These are phyloP conservation scores for Redunca redunca DNA, from an alignment of 2,113 vertebrate genomes.

Conservation along the genomic window DNA sequence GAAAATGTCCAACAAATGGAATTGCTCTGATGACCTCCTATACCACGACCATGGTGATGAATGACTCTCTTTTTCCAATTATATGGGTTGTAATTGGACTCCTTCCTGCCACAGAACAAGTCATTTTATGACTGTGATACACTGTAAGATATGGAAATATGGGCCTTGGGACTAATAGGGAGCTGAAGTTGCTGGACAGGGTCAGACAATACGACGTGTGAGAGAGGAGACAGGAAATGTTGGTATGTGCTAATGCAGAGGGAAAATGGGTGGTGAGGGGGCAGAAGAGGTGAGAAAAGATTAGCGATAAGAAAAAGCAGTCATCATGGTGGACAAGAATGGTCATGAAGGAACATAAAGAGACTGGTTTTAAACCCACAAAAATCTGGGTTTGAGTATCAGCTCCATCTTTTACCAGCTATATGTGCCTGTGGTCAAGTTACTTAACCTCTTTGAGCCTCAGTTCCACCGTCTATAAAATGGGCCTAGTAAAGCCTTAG, in stretches of 20 bases:
- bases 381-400: neutral
- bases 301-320: neutral
- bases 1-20: conserved; percentile 27
- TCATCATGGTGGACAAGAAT: neutral
- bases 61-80: conserved; percentile 37
- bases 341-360: neutral
- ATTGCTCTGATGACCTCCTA: conserved; percentile 1
- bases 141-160: conserved; percentile 23
- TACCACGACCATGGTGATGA: neutral
- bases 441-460: neutral
- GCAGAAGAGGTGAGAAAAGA: neutral
- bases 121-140: conserved; percentile 41
- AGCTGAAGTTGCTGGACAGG: neutral
- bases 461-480: neutral
- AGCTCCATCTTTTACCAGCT: neutral
- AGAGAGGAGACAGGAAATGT: neutral
- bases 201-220: neutral
- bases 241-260: neutral
- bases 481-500: neutral
- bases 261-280: neutral
- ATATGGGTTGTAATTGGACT: conserved; percentile 15
- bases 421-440: neutral
- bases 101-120: neutral
- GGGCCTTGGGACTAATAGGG: conserved; percentile 1
- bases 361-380: neutral